Percentiles rank a stretch among this genome's conserved stretches.
phyloP scores from a whole-genome alignment of 2,113 vertebrate genomes.

The Onychorhynchus coronatus region DNA sequence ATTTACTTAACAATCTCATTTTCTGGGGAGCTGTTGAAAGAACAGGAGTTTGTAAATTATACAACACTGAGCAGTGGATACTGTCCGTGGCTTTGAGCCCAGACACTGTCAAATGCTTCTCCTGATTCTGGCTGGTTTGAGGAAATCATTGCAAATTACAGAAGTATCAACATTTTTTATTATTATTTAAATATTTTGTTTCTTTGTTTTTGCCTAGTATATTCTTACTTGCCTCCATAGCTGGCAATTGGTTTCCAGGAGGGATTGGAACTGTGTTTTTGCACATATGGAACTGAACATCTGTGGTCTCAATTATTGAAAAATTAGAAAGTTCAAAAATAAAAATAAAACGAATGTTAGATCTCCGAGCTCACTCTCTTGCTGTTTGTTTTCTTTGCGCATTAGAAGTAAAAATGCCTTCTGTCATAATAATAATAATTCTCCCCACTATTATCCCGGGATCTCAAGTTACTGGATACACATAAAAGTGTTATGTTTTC shows the following conservation, averaged over 20 bases:
- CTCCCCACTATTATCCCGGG: not conserved
- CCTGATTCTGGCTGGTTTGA: conserved; percentile 53
- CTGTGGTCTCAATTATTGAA: conserved; percentile 38
- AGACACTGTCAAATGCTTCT: conserved; percentile 71
- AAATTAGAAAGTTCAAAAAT: conserved; percentile 54
- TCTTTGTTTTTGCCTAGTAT: conserved; percentile 43
- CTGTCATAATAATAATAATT: conserved; percentile 28
- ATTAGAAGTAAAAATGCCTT: conserved; percentile 29
- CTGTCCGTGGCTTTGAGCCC: conserved; percentile 71
- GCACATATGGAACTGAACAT: conserved; percentile 30
- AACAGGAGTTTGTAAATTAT: conserved; percentile 78
- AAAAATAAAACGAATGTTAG: conserved; percentile 15
- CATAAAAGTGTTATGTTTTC: conserved; percentile 9
- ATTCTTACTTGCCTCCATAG: conserved; percentile 21
- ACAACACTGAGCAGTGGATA: conserved; percentile 65
- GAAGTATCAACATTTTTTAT: conserved; percentile 58
- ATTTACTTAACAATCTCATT: conserved; percentile 75
- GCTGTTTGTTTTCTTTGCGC: conserved; percentile 28
- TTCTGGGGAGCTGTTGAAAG: conserved; percentile 74
- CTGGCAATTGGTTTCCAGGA: conserved; percentile 1
- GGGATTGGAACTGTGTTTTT: conserved; percentile 1
- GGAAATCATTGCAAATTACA: conserved; percentile 68
- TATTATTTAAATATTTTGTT: conserved; percentile 49
- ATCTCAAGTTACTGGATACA: conserved; percentile 33
- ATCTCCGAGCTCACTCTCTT: not conserved